Percentiles rank a stretch among this genome's conserved stretches.
Evolutionary conservation across 2,888 invertebrate species (phyloP).

Genomic region (Limnephilus lunatus): DNA sequence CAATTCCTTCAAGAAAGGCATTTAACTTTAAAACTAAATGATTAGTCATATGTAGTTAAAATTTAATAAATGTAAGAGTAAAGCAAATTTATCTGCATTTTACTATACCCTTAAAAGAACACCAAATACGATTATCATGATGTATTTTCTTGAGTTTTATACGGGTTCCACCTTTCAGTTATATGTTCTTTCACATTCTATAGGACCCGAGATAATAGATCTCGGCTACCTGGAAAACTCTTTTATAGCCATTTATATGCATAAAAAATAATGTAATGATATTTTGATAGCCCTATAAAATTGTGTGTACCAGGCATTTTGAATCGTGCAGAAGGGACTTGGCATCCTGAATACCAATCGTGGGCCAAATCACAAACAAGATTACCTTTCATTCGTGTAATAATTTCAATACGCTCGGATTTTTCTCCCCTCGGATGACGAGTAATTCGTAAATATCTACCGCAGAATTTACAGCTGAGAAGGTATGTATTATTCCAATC

Average conservation of each 20-base stretch:
- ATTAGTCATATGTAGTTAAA: neutral
- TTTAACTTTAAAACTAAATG: too few relatives aligned
- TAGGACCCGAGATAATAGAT: slow-evolving; percentile 54
- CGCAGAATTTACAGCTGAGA: neutral
- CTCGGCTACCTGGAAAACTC: slow-evolving; percentile 47
- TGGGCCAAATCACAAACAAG: slow-evolving; percentile 59
- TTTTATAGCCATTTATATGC: slow-evolving; percentile 19
- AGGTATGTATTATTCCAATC: slow-evolving; percentile 7
- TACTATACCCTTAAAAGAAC: neutral
- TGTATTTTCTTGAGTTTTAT: slow-evolving; percentile 25
- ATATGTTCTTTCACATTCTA: slow-evolving; percentile 2
- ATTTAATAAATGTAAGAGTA: neutral
- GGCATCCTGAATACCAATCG: slow-evolving; percentile 61
- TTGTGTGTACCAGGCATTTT: slow-evolving; percentile 45
- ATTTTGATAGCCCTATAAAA: slow-evolving; percentile 55
- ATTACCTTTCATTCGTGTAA: slow-evolving; percentile 53
- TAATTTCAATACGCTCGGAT: slow-evolving; percentile 10
- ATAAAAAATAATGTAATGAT: slow-evolving; percentile 57
- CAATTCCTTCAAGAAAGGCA: too few relatives aligned
- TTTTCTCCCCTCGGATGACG: slow-evolving; percentile 6
- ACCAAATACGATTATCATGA: neutral
- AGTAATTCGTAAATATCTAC: slow-evolving; percentile 25
- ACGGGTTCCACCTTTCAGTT: neutral
- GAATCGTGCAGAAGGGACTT: slow-evolving; percentile 41
- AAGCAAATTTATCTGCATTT: neutral